Percentiles rank a stretch among this genome's conserved stretches.
These are phyloP conservation scores for Liopterus haemorrhoidalis DNA, from an alignment of 2,888 invertebrate species.

Conservation along the genomic window DNA sequence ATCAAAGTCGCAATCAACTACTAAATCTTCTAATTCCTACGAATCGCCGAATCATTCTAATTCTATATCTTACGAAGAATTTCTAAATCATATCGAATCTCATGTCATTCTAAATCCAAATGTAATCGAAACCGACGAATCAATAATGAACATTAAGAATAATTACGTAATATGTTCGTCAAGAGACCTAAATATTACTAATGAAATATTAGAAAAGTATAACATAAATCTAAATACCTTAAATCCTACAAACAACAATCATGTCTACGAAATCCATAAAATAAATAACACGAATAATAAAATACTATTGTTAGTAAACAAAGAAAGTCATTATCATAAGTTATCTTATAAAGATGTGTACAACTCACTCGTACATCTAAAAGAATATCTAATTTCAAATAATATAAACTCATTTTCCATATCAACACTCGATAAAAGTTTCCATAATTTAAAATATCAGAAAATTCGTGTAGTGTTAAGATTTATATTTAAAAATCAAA, in stretches of 20 bases:
- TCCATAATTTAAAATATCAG: constrained; percentile 7
- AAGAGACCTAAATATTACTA: constrained; percentile 1
- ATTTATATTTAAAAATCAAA: constrained; percentile 12
- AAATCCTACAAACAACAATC: constrained; percentile 1
- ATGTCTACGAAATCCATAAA: background rate
- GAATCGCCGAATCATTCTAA: too few species aligned
- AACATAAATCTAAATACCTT: background rate
- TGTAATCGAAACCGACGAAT: constrained; percentile 2
- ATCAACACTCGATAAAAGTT: background rate
- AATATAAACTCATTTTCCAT: constrained; percentile 10
- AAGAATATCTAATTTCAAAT: constrained; percentile 1
- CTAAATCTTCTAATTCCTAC: background rate
- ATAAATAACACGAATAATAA: background rate
- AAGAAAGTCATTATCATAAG: constrained; percentile 4
- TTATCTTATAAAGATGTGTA: constrained; percentile 13
- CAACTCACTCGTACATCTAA: constrained; percentile 6
- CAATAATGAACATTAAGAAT: constrained; percentile 7
- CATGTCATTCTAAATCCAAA: constrained; percentile 8
- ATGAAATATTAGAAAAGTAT: background rate
- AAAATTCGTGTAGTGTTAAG: constrained; percentile 12
- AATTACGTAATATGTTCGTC: constrained; percentile 9
- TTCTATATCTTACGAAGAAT: constrained; percentile 6
- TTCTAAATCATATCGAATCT: background rate
- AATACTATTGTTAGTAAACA: constrained; percentile 9
- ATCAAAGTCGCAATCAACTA: constrained; percentile 9